A percentile compares a stretch with the other conserved stretches of the same genome.
These are phyloP conservation scores for Thryonomys swinderianus DNA, from an alignment of 2,113 vertebrate genomes.

Conservation along the genomic window DNA sequence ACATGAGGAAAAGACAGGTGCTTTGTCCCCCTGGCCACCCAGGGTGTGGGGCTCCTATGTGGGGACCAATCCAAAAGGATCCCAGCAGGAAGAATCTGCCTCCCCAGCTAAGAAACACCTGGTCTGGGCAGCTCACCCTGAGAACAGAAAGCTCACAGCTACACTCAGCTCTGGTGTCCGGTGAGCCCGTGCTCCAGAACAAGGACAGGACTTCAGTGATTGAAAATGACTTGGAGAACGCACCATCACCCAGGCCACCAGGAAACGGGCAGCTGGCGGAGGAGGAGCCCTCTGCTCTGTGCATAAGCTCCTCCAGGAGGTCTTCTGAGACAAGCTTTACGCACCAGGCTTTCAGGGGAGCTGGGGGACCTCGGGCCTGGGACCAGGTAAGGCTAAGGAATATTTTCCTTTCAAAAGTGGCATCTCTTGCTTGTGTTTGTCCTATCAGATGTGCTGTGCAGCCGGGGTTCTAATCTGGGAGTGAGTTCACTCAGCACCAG, in stretches of 20 bases:
- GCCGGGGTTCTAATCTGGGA: background rate
- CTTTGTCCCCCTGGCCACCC: background rate
- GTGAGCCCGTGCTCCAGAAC: fast-evolving
- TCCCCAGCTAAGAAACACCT: background rate
- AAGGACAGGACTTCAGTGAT: background rate
- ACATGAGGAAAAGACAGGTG: background rate
- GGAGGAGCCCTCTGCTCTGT: background rate
- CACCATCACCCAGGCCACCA: background rate
- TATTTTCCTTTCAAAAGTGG: background rate
- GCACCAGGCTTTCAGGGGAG: background rate
- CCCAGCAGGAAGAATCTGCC: background rate
- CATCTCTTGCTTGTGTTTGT: background rate
- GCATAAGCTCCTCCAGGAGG: background rate
- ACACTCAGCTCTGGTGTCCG: background rate
- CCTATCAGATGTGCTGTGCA: background rate
- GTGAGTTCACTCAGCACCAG: background rate
- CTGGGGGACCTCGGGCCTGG: too few species aligned
- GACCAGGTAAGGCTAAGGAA: background rate
- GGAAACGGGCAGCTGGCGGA: background rate
- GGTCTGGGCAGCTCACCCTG: background rate
- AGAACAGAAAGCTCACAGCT: background rate
- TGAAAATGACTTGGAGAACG: background rate
- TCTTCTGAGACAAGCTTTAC: fast-evolving
- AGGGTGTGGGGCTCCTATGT: fast-evolving
- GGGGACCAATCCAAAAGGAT: fast-evolving